Evolutionary conservation across 2,888 invertebrate species (phyloP).

Genomic region (Alcis repandata): DNA sequence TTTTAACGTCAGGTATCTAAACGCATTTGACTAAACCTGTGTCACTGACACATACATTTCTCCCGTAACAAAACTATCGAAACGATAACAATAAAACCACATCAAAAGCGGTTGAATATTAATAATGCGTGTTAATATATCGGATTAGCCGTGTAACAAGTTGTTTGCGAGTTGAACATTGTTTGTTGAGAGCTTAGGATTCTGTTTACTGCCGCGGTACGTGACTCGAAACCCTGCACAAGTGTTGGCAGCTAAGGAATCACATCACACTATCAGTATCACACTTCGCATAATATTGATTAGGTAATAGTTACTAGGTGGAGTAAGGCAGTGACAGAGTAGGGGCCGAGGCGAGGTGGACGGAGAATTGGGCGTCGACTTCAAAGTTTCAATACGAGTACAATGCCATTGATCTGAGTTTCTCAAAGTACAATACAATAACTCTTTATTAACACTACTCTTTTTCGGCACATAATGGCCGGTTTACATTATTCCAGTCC

Average conservation of each 20-base stretch:
- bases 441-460: too few relatives aligned
- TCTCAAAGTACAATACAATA: too few relatives aligned
- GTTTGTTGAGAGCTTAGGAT: constrained; percentile 15
- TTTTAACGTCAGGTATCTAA: too few relatives aligned
- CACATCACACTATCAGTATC: background rate
- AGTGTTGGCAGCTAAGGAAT: background rate
- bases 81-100: constrained; percentile 24
- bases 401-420: too few relatives aligned
- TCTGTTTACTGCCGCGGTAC: constrained; percentile 13
- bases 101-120: constrained; percentile 26
- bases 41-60: background rate
- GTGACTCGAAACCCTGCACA: background rate
- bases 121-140: constrained; percentile 24
- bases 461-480: too few relatives aligned
- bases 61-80: background rate
- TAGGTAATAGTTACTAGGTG: too few relatives aligned
- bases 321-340: too few relatives aligned
- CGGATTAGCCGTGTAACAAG: constrained; percentile 21
- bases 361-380: too few relatives aligned
- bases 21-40: background rate
- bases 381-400: too few relatives aligned
- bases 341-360: too few relatives aligned
- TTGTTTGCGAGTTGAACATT: constrained; percentile 23
- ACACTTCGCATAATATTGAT: background rate
- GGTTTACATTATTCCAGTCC: too few relatives aligned